phyloP scores from a whole-genome alignment of 1,140 invertebrate species.

The Manduca sexta region DNA sequence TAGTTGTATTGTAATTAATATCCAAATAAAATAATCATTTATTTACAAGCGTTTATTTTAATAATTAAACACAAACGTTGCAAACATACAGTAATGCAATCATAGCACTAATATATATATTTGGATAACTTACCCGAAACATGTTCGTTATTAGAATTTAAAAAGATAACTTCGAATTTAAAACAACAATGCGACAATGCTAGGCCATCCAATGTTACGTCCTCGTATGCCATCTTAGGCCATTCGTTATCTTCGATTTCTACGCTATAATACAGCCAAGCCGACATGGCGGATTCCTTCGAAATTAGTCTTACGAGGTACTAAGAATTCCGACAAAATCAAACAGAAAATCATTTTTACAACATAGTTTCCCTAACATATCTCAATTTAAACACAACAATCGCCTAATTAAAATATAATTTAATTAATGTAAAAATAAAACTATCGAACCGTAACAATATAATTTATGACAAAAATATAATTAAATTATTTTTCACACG shows the following conservation, averaged over 20 bases:
- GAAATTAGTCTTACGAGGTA: too few species aligned
- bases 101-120: conserved; percentile 57
- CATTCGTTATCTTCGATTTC: conserved; percentile 10
- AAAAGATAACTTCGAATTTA: conserved; percentile 48
- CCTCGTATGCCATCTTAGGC: conserved; percentile 23
- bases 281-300: conserved; percentile 5
- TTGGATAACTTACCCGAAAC: conserved; percentile 54
- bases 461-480: too few species aligned
- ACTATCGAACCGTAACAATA: too few species aligned
- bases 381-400: too few species aligned
- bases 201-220: conserved; percentile 28
- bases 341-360: too few species aligned
- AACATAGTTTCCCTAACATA: too few species aligned
- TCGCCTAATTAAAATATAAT: too few species aligned
- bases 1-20: too few species aligned
- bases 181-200: conserved; percentile 23
- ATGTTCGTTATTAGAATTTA: conserved; percentile 55
- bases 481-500: too few species aligned
- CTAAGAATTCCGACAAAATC: too few species aligned
- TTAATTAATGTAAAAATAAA: too few species aligned
- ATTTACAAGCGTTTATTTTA: conserved; percentile 1
- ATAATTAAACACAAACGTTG: conserved; percentile 55
- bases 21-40: too few species aligned
- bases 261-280: conserved; percentile 23
- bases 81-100: conserved; percentile 68